Percentiles rank a stretch among this genome's conserved stretches.
phyloP scores from a whole-genome alignment of 2,888 invertebrate species.

The Phyllotreta striolata region DNA sequence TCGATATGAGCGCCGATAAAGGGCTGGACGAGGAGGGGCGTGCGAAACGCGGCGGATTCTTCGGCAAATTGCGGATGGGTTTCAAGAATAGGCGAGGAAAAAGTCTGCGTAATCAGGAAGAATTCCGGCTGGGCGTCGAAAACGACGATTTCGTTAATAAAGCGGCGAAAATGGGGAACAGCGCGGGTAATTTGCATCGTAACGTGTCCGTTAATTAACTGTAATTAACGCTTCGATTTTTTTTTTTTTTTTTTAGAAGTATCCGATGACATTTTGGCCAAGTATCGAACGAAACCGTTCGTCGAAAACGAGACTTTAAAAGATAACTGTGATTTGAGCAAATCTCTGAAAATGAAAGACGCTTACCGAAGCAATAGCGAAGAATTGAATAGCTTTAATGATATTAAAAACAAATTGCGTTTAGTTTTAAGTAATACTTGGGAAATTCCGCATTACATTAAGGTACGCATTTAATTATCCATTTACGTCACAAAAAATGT shows the following conservation, averaged over 20 bases:
- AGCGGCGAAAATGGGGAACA: slow-evolving; percentile 44
- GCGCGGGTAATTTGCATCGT: slow-evolving; percentile 41
- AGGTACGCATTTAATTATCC: slow-evolving; percentile 46
- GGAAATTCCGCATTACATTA: slow-evolving; percentile 66
- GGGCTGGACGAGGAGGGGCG: slow-evolving; percentile 67
- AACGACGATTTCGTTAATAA: slow-evolving; percentile 45
- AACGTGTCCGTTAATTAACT: too few species aligned
- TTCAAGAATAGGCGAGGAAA: slow-evolving; percentile 71
- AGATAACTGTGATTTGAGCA: slow-evolving; percentile 46
- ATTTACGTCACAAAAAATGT: too few species aligned
- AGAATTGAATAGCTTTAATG: slow-evolving; percentile 65
- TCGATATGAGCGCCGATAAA: slow-evolving; percentile 88
- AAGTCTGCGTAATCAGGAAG: slow-evolving; percentile 58
- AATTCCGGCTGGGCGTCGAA: slow-evolving; percentile 43
- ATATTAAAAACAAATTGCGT: slow-evolving; percentile 88
- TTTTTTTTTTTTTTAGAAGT: slow-evolving; percentile 66
- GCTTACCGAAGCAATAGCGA: slow-evolving; percentile 62
- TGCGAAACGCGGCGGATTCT: slow-evolving; percentile 73
- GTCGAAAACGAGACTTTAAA: slow-evolving; percentile 48
- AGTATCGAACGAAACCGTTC: slow-evolving; percentile 72
- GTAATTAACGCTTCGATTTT: slow-evolving; percentile 1
- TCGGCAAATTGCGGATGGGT: slow-evolving; percentile 76
- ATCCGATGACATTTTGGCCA: slow-evolving; percentile 93
- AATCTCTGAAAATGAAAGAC: slow-evolving; percentile 61
- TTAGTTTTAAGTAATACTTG: slow-evolving; percentile 88